These are phyloP conservation scores for Trigoniulus corallinus DNA, from an alignment of 1,140 invertebrate species.

Conservation along the genomic window DNA sequence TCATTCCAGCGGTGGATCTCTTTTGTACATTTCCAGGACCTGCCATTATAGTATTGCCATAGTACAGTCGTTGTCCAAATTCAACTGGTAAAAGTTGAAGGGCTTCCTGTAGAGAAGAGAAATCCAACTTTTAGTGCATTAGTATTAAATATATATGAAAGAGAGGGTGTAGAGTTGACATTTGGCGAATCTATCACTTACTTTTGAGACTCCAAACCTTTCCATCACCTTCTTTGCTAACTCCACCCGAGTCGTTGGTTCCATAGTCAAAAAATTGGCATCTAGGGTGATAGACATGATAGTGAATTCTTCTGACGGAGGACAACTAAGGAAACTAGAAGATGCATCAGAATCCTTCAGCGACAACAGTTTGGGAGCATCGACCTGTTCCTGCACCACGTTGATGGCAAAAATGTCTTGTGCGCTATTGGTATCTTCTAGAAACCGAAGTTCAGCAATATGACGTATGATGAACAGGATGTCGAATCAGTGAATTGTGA, in stretches of 20 bases:
- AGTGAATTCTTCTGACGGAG: slow-evolving; percentile 20
- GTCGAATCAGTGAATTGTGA: neutral
- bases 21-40: slow-evolving; percentile 38
- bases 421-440: slow-evolving; percentile 23
- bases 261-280: slow-evolving; percentile 19
- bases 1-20: slow-evolving; percentile 28
- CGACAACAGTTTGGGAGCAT: slow-evolving; percentile 5
- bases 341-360: slow-evolving; percentile 6
- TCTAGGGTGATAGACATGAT: slow-evolving; percentile 24
- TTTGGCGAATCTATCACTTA: neutral
- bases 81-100: slow-evolving; percentile 30
- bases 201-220: slow-evolving; percentile 1
- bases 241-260: slow-evolving; percentile 14
- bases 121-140: neutral
- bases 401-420: slow-evolving; percentile 38
- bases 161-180: slow-evolving; percentile 13
- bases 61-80: slow-evolving; percentile 19
- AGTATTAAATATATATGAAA: slow-evolving; percentile 5
- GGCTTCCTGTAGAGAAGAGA: slow-evolving; percentile 16
- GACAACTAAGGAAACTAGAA: slow-evolving; percentile 15
- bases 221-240: slow-evolving; percentile 18
- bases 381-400: slow-evolving; percentile 24
- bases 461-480: too few relatives aligned
- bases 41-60: slow-evolving; percentile 33
- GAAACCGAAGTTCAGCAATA: neutral